Conservation (phyloP, 2,888 invertebrate genomes). For the Caenorhabditis virilis region DNA sequence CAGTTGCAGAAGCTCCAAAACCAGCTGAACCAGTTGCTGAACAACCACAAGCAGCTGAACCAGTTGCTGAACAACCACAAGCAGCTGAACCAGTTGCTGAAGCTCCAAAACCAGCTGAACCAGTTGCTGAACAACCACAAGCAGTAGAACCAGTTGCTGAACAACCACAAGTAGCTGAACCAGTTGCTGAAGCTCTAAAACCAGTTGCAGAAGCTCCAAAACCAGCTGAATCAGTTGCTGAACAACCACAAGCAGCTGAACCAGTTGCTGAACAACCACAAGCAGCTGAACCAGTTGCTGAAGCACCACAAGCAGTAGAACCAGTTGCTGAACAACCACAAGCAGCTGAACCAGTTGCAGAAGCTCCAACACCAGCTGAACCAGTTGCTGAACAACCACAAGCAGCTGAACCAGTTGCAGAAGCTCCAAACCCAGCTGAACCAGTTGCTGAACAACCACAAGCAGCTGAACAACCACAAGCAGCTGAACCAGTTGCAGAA, state of each 20-base stretch:
- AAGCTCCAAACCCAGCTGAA: constrained; percentile 2
- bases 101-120: neutral
- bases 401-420: constrained; percentile 4
- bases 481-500: constrained; percentile 8
- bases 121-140: neutral
- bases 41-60: constrained; percentile 7
- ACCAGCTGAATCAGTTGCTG: neutral
- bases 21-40: no score
- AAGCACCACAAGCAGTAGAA: neutral
- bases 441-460: constrained; percentile 7
- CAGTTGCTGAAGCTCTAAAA: neutral
- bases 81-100: no score
- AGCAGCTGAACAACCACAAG: constrained; percentile 3
- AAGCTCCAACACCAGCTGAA: neutral
- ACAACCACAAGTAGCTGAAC: constrained; percentile 1
- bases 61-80: constrained; percentile 4
- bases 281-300: neutral
- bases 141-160: constrained; percentile 1
- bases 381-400: constrained; percentile 3
- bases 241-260: constrained; percentile 3
- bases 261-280: constrained; percentile 3
- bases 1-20: constrained; percentile 10
- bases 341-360: neutral
- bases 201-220: constrained; percentile 11
- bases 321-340: constrained; percentile 6